Base-by-base conservation (phyloP, 2,113 vertebrate genomes). In the Sakesphorus luctuosus region DNA sequence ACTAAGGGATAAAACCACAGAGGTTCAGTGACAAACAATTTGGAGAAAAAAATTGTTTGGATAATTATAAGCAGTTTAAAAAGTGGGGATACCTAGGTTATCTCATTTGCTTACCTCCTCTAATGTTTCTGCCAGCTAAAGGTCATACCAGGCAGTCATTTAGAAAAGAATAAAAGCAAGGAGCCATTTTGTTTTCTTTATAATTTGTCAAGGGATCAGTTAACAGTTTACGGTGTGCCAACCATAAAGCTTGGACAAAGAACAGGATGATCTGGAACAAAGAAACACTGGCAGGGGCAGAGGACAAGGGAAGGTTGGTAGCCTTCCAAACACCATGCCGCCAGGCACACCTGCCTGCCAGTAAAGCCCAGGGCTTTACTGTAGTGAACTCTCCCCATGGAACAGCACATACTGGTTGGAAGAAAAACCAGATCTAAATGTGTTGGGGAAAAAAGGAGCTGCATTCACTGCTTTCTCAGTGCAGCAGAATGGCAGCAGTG, bases 171-270 rank as follows among this genome's bases (percentile, higher is more conserved):
- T 35, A 87, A 84, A 94, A 69, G 71, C 68, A 92, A 93, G 68
- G 9, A 92, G 52, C 24, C 4, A 6, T 74, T 93, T 80, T 81
- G 24, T 81, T 84, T 84, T 84, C 80, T 59, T 59, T 78, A 78
- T 19, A 78, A 86, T 63, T 78, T 68, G 86, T 87, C 68, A 87
- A 91, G 88, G 11, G 18, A 92, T 81, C 65, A 29, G 74, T 89
- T 93, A 73, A 73, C 25, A 81, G 71, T 72, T 94, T 96, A 87
- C 11, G 47, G 71, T 72, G 68, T 73, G 74, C 23, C 63, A 94
- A 36, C 82, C 77, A 90, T 40, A 79, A 85, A 73, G 61, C 29
- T 80, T 40, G 75, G 11, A 87, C 79, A 89, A 95, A 92, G 86
- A 90, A 84, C 77, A 49, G 3, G 28, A 74, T 5, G 18, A 93